Conservation (phyloP, 1,140 invertebrate genomes). For the Maconellicoccus hirsutus region DNA sequence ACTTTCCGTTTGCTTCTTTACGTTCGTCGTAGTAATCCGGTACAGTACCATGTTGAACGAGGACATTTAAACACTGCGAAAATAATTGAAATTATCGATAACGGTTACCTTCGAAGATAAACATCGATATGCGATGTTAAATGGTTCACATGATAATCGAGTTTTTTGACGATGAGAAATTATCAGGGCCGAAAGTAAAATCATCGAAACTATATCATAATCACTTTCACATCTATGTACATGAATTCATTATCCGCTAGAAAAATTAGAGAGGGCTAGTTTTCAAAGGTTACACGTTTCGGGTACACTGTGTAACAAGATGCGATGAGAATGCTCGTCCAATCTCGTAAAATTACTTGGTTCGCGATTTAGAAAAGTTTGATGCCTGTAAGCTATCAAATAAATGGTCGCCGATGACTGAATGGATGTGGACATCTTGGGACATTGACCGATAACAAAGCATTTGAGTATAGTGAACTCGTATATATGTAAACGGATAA, state of each 20-base stretch:
- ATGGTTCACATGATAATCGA: background rate
- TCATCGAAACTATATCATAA: background rate
- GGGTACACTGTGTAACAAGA: background rate
- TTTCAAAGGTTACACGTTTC: background rate
- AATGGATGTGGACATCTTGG: background rate
- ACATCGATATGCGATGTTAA: background rate
- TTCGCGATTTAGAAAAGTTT: background rate
- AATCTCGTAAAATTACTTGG: background rate
- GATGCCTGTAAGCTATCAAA: background rate
- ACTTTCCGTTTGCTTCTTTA: constrained; percentile 29
- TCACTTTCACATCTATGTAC: constrained; percentile 4
- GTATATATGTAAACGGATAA: background rate
- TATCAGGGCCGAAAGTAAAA: background rate
- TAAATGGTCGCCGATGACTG: background rate
- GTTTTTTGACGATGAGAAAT: constrained; percentile 7
- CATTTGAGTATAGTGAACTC: constrained; percentile 17
- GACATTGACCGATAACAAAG: constrained; percentile 14
- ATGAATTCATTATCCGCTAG: background rate
- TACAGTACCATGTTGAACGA: constrained; percentile 60
- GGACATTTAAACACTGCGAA: constrained; percentile 54
- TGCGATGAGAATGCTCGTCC: background rate
- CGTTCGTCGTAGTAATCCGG: constrained; percentile 42
- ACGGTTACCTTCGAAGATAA: background rate
- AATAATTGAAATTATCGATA: no score
- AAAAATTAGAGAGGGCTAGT: background rate